Conservation (phyloP, 2,888 invertebrate genomes). For the Poecilus cupreus region DNA sequence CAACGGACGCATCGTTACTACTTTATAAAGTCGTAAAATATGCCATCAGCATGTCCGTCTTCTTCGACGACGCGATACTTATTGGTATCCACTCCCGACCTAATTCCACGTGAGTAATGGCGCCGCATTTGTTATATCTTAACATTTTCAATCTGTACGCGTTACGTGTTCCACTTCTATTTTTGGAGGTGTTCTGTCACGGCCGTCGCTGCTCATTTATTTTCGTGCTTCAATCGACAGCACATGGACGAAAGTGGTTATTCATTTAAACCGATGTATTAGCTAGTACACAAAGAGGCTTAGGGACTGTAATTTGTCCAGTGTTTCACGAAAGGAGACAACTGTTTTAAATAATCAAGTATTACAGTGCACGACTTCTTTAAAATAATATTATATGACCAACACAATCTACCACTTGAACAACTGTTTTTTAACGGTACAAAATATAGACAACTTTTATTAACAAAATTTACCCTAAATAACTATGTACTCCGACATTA, state of each 20-base stretch:
- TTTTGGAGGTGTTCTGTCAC: conserved; percentile 41
- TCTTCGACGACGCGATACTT: neutral
- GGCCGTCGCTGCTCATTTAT: conserved; percentile 26
- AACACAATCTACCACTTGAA: no score
- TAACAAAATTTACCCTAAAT: no score
- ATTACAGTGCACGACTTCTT: no score
- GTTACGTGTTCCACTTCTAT: conserved; percentile 37
- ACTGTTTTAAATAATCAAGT: no score
- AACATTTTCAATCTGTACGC: conserved; percentile 46
- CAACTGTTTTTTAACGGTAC: no score
- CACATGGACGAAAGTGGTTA: conserved; percentile 18
- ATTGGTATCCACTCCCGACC: conserved; percentile 39
- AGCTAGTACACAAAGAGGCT: neutral
- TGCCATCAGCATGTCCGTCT: conserved; percentile 8
- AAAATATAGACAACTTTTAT: no score
- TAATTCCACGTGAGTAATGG: conserved; percentile 40
- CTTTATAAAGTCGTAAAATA: conserved; percentile 36
- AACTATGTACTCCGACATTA: no score
- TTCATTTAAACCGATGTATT: neutral
- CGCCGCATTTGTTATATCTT: conserved; percentile 42
- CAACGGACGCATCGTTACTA: conserved; percentile 9
- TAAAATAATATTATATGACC: no score
- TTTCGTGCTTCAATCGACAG: neutral
- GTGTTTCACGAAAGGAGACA: no score
- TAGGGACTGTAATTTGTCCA: neutral